phyloP scores from a whole-genome alignment of 2,888 invertebrate genomes.

The Tortrix viridana region DNA sequence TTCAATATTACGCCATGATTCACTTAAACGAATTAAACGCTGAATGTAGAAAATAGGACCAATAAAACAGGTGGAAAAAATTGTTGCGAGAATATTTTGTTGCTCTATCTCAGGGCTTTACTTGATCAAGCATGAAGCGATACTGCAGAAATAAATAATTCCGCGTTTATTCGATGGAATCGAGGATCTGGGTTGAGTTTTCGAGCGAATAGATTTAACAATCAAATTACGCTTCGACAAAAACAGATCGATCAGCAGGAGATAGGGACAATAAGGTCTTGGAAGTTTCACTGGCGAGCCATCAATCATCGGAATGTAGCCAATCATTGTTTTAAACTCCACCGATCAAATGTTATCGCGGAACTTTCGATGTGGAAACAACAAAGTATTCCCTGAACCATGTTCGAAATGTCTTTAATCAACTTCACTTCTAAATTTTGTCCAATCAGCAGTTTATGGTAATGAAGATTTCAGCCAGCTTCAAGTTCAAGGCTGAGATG shows the following conservation, averaged over 20 bases:
- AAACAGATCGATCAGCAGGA: constrained; percentile 41
- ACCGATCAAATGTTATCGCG: constrained; percentile 12
- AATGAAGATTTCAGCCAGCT: constrained; percentile 9
- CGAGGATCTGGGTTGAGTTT: background rate
- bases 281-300: constrained; percentile 41
- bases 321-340: constrained; percentile 45
- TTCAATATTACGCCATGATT: constrained; percentile 23
- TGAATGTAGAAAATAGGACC: background rate
- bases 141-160: background rate
- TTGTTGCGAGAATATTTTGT: background rate
- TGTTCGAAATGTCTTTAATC: constrained; percentile 1
- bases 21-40: background rate
- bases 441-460: constrained; percentile 4
- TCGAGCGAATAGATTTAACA: constrained; percentile 18
- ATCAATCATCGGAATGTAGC: constrained; percentile 47
- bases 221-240: constrained; percentile 40
- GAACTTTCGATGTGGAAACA: constrained; percentile 13
- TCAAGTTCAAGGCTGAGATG: constrained; percentile 16
- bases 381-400: constrained; percentile 6
- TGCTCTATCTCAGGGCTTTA: background rate
- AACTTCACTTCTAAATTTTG: constrained; percentile 1
- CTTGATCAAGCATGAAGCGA: background rate
- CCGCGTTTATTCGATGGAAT: background rate
- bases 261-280: constrained; percentile 40
- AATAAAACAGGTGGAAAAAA: background rate